Percentiles rank a stretch among this genome's conserved stretches.
phyloP scores from a whole-genome alignment of 1,140 invertebrate genomes.

The Limonius californicus region DNA sequence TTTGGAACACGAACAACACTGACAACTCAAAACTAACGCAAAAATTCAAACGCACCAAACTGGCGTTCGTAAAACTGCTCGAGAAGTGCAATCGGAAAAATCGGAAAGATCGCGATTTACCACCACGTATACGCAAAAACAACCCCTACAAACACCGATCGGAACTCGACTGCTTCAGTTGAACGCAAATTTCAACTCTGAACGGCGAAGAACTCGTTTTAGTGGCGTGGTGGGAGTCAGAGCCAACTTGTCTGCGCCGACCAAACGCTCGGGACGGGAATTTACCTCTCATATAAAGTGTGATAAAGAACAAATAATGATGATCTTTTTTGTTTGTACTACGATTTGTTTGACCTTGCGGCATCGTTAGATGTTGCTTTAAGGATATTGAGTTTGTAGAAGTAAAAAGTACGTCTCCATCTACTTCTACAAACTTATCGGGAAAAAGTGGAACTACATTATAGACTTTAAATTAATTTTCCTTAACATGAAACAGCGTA shows the following conservation, averaged over 20 bases:
- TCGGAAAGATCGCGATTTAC: background rate
- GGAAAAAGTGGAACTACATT: too few relatives aligned
- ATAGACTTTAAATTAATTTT: too few relatives aligned
- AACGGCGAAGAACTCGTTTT: conserved; percentile 25
- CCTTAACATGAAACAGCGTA: too few relatives aligned
- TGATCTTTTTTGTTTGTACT: conserved; percentile 16
- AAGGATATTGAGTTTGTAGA: too few relatives aligned
- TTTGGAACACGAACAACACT: background rate
- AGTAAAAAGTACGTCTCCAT: too few relatives aligned
- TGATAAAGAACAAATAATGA: conserved; percentile 25
- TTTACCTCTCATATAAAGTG: conserved; percentile 16
- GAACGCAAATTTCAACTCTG: background rate
- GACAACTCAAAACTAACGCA: background rate
- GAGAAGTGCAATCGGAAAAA: background rate
- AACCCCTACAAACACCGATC: background rate
- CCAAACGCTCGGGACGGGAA: conserved; percentile 19
- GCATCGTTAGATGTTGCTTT: background rate
- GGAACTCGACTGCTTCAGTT: conserved; percentile 7
- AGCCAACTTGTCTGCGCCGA: conserved; percentile 32
- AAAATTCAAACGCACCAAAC: background rate
- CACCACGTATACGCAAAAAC: background rate
- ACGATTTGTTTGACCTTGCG: conserved; percentile 6
- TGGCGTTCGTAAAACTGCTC: background rate
- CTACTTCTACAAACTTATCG: too few relatives aligned
- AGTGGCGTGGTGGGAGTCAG: conserved; percentile 27